A percentile compares a stretch with the other conserved stretches of the same genome.
Conservation (phyloP, 2,888 invertebrate genomes). For the Monoplex corrugatus region DNA sequence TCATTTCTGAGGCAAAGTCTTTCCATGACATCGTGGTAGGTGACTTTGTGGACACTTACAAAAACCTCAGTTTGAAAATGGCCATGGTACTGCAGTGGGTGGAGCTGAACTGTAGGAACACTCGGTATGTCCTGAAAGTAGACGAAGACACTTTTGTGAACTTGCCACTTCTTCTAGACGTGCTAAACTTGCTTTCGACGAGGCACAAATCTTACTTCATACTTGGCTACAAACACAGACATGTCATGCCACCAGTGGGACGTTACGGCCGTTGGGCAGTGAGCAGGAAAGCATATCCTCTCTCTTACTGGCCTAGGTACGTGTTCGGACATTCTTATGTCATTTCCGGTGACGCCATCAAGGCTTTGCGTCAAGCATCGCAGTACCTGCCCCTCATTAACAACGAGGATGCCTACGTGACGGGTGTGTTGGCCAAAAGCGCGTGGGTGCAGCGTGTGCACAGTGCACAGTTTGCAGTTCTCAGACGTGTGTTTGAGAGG, state of each 20-base stretch:
- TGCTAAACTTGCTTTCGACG: background rate
- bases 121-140: conserved; percentile 13
- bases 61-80: conserved; percentile 42
- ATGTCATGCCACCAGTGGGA: background rate
- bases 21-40: conserved; percentile 25
- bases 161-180: conserved; percentile 19
- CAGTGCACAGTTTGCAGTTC: background rate
- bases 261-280: conserved; percentile 11
- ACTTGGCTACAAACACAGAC: background rate
- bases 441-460: background rate
- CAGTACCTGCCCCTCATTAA: background rate
- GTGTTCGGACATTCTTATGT: conserved; percentile 39
- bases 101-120: background rate
- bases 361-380: background rate
- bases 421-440: conserved; percentile 38
- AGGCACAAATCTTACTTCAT: background rate
- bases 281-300: background rate
- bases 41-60: conserved; percentile 41
- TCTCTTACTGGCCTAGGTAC: conserved; percentile 9
- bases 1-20: background rate
- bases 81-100: conserved; percentile 33
- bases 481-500: no score
- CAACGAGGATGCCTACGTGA: conserved; percentile 41
- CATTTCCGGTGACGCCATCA: conserved; percentile 42
- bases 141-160: conserved; percentile 45